Percentiles rank a stretch among this genome's conserved stretches.
These are phyloP conservation scores for Scolopax rusticola DNA, from an alignment of 2,797 vertebrate genomes.

Conservation along the genomic window DNA sequence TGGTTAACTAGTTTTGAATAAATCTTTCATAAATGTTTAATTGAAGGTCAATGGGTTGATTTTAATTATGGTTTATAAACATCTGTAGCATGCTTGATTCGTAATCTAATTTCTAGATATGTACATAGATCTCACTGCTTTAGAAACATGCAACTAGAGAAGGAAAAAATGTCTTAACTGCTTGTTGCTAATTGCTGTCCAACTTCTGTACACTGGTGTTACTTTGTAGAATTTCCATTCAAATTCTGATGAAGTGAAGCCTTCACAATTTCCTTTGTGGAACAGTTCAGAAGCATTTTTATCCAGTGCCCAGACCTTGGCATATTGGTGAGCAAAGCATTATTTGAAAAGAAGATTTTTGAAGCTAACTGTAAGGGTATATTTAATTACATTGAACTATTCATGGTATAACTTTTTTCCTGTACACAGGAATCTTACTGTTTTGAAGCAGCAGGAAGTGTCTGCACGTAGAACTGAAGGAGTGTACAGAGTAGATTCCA, in stretches of 20 bases:
- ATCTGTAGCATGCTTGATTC: constrained; percentile 19
- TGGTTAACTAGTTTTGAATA: constrained; percentile 6
- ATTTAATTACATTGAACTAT: neutral
- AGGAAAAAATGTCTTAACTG: neutral
- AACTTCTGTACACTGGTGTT: neutral
- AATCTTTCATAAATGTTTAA: constrained; percentile 25
- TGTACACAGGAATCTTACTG: neutral
- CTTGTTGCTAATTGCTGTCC: neutral
- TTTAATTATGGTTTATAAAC: constrained; percentile 45
- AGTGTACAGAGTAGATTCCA: neutral
- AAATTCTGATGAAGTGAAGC: neutral
- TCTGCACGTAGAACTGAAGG: neutral
- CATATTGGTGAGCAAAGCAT: neutral
- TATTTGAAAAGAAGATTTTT: neutral
- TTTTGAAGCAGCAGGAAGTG: neutral
- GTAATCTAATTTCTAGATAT: neutral
- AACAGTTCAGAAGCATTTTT: neutral
- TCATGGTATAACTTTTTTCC: neutral
- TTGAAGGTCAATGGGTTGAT: neutral
- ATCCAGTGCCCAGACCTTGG: neutral
- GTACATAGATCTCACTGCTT: neutral
- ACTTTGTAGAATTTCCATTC: neutral
- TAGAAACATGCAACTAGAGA: neutral
- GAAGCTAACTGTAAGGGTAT: neutral
- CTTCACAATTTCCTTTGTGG: fast-evolving